Evolutionary conservation across 2,113 vertebrate genomes (phyloP).

Genomic region (Carlito syrichta): DNA sequence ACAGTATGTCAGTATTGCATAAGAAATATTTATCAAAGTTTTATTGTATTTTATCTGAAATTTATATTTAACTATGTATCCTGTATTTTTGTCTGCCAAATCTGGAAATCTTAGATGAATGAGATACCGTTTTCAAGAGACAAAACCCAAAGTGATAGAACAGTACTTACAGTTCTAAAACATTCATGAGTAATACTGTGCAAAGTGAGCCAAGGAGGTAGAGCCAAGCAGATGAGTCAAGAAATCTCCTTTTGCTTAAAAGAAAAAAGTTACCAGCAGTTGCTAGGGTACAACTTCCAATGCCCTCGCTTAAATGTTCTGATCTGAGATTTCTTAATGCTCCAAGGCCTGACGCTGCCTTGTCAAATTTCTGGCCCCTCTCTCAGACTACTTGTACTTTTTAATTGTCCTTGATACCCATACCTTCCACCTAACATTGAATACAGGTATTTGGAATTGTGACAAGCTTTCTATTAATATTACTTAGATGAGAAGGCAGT

Average conservation of each 20-base stretch:
- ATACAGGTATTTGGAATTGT: background rate
- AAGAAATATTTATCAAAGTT: background rate
- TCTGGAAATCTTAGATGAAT: background rate
- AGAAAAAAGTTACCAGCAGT: background rate
- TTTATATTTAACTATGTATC: background rate
- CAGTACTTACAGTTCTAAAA: background rate
- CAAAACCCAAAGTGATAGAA: background rate
- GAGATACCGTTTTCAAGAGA: background rate
- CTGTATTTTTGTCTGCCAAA: background rate
- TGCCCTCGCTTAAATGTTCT: background rate
- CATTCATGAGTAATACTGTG: background rate
- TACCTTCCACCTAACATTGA: background rate
- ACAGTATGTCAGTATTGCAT: background rate
- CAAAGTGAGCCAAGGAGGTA: background rate
- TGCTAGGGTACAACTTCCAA: background rate
- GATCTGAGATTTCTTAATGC: background rate
- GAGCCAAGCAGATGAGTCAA: background rate
- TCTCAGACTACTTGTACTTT: background rate
- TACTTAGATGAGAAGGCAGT: background rate
- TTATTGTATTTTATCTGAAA: background rate
- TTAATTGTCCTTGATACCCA: background rate
- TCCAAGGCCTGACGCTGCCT: background rate
- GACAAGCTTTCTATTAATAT: background rate
- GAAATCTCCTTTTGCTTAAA: background rate
- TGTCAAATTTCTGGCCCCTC: background rate